phyloP scores from a whole-genome alignment of 1,140 invertebrate genomes.

The Tetraneura akinire region DNA sequence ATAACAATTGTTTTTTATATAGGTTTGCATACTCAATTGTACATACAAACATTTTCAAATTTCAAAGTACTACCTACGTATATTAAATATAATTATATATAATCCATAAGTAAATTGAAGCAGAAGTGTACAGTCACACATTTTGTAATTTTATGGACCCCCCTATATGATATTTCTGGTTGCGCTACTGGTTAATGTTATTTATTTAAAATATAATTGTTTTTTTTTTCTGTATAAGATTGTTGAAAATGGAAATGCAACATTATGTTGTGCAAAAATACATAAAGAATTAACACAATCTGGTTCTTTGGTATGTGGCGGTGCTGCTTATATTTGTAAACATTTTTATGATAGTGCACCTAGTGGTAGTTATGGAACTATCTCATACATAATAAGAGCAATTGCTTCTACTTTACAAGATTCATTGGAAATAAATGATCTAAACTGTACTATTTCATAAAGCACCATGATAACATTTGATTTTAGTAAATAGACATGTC shows the following conservation, averaged over 20 bases:
- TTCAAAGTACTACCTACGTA: no score
- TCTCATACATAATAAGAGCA: slow-evolving; percentile 93
- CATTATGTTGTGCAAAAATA: slow-evolving; percentile 83
- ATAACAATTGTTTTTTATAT: no score
- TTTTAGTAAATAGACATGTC: no score
- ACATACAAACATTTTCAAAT: no score
- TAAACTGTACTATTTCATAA: slow-evolving; percentile 33
- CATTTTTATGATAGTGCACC: slow-evolving; percentile 98
- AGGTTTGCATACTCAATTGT: no score
- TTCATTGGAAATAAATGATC: background rate
- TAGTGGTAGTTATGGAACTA: slow-evolving; percentile 94
- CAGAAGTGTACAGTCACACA: no score
- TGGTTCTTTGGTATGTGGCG: slow-evolving; percentile 79
- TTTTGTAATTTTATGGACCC: no score
- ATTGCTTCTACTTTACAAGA: slow-evolving; percentile 71
- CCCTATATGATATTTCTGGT: no score
- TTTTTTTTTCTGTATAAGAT: slow-evolving; percentile 65
- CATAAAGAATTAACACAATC: slow-evolving; percentile 65
- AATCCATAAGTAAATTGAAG: no score
- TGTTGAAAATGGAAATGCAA: slow-evolving; percentile 83
- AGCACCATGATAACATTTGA: no score
- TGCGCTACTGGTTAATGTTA: no score
- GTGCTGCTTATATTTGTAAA: slow-evolving; percentile 91
- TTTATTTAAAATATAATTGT: background rate
- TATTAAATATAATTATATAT: no score